Evolutionary conservation across 2,797 vertebrate genomes (phyloP).

Genomic region (Argentina silus): DNA sequence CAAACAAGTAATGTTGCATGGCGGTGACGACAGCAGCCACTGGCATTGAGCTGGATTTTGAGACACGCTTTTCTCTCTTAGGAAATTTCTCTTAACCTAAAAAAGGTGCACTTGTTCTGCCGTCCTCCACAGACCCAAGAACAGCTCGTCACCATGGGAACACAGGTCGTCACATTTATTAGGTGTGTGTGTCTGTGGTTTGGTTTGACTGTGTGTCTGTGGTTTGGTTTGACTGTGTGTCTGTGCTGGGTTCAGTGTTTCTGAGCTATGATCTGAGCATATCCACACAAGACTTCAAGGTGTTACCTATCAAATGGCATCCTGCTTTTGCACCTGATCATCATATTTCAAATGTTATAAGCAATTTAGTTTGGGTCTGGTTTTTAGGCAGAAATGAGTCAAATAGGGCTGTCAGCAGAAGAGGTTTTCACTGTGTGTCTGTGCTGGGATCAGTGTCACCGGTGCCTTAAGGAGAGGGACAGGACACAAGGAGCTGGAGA

Average conservation of each 20-base stretch:
- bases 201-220: neutral
- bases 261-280: no score
- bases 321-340: no score
- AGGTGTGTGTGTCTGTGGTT: neutral
- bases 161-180: neutral
- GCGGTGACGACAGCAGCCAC: no score
- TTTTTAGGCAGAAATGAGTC: no score
- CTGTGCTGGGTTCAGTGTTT: neutral
- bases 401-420: no score
- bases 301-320: no score
- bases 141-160: conserved; percentile 5
- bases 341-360: no score
- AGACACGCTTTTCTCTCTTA: neutral
- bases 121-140: no score
- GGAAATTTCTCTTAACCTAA: neutral
- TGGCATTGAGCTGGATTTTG: neutral
- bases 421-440: no score
- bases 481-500: neutral
- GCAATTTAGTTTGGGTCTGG: no score
- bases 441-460: neutral
- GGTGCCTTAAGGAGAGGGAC: neutral
- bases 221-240: neutral
- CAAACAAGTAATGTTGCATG: neutral
- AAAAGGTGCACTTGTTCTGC: neutral
- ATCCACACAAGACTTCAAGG: no score